Evolutionary conservation across 2,113 vertebrate species (phyloP).

Genomic region (Bubo scandiacus): DNA sequence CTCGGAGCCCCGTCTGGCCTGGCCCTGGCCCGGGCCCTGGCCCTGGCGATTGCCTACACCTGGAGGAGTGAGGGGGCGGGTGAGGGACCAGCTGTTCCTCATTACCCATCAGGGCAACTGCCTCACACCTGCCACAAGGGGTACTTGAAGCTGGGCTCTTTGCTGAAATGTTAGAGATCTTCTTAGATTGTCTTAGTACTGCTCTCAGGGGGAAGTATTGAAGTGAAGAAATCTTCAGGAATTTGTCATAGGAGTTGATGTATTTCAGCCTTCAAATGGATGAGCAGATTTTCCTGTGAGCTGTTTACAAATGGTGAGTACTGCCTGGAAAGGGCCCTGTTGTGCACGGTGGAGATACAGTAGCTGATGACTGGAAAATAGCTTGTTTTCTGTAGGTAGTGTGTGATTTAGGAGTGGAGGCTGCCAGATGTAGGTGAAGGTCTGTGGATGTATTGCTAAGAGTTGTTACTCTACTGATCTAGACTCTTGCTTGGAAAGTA

Average conservation of each 20-base stretch:
- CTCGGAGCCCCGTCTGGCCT: neutral
- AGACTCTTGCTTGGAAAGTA: neutral
- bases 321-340: accelerated
- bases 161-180: neutral
- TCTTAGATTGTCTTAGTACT: neutral
- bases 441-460: neutral
- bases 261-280: neutral
- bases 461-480: accelerated
- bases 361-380: neutral
- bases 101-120: accelerated
- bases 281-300: neutral
- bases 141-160: too few species aligned
- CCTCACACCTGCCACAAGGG: neutral
- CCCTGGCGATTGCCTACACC: neutral
- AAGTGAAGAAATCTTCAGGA: neutral
- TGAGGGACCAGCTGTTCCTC: neutral
- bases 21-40: too few species aligned
- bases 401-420: neutral
- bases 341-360: too few species aligned
- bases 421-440: neutral
- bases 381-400: neutral
- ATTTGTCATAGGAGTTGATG: too few species aligned
- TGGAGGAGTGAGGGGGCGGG: accelerated
- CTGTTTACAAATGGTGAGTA: neutral
- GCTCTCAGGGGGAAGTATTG: too few species aligned